Evolutionary conservation across 2,888 invertebrate genomes (phyloP), one percentile per base, ranked within the genome.

Genomic region (Drosophila testacea): DNA sequence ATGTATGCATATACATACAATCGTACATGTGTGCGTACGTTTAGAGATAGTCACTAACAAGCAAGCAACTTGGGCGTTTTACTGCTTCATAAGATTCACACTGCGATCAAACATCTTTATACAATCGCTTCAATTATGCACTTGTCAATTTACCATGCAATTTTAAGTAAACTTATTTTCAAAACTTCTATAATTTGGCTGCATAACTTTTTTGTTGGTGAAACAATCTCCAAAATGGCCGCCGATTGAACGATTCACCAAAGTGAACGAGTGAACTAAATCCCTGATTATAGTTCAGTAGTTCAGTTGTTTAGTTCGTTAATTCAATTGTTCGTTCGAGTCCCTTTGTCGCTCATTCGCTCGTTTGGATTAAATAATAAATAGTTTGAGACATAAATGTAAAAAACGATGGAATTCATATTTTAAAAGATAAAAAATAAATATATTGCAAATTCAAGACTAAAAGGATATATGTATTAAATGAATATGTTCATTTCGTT

Each of bases 141-240:
- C 85, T 85, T 88, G 61, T 80, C 56, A 85, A 77, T 82, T 70
- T 79, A 73, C 71, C 66, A 71, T 69, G 48, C 54, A 73, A 76
- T 73, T 86, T 88, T 81, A 70, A 56, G 57, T 83, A 68, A 80
- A 76, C 68, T 76, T 76, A 63, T 65, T 78, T 71, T 72, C 79
- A 64, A 63, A 76, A 80, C 73, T 78, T 74, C 63, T 64, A 83
- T 71, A 80, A 86, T 77, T 77, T 78, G 74, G 81, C 79, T 83
- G 87, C 77, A 86, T 86, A 88, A 83, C 87, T 84, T 86, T 84
- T 88, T 88, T 76, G 83, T 84, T 77, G 81, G 79, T 80, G 88
- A 88, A 83, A 85, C 83, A 84, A 82, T 88, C 83, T 89, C 88
- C 83, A 88, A 88, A 89, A 88, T 85, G 88, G 88, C 83, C 83